A percentile compares a stretch with the other conserved stretches of the same genome.
Evolutionary conservation across 2,888 invertebrate species (phyloP).

Genomic region (Ophioninae sp.): DNA sequence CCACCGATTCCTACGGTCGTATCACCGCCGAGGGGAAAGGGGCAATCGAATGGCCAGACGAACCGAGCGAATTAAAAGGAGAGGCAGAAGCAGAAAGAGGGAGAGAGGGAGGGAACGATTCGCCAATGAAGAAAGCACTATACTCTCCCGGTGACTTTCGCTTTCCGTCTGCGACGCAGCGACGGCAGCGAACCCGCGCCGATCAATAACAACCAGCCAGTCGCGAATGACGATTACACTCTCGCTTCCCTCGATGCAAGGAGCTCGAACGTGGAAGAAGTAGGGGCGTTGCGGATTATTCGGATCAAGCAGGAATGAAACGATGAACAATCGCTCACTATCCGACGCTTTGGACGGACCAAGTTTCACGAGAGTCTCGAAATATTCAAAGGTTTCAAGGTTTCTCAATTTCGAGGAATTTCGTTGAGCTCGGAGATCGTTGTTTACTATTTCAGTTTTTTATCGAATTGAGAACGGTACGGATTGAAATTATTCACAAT

Average conservation of each 20-base stretch:
- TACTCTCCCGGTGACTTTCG: conserved; percentile 75
- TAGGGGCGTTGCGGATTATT: conserved; percentile 70
- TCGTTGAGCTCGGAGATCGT: too few species aligned
- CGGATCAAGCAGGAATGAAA: conserved; percentile 57
- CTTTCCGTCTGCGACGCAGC: conserved; percentile 77
- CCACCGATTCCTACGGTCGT: conserved; percentile 57
- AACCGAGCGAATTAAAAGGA: conserved; percentile 57
- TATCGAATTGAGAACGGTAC: too few species aligned
- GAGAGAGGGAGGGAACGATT: conserved; percentile 51
- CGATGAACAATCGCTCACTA: conserved; percentile 12
- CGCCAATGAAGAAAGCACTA: conserved; percentile 71
- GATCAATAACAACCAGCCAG: conserved; percentile 77
- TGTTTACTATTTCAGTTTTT: too few species aligned
- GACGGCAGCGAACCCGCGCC: conserved; percentile 71
- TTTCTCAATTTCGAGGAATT: too few species aligned
- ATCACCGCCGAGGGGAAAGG: conserved; percentile 66
- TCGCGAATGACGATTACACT: conserved; percentile 63
- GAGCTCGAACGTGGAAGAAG: conserved; percentile 45
- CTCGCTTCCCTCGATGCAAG: conserved; percentile 53
- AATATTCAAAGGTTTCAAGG: too few species aligned
- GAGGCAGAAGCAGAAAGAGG: conserved; percentile 47
- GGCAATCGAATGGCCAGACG: conserved; percentile 79
- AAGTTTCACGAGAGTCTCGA: too few species aligned
- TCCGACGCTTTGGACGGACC: background rate
- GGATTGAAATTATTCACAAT: too few species aligned